phyloP scores from a whole-genome alignment of 2,888 invertebrate genomes.

The Scaptomyza caliginosa region DNA sequence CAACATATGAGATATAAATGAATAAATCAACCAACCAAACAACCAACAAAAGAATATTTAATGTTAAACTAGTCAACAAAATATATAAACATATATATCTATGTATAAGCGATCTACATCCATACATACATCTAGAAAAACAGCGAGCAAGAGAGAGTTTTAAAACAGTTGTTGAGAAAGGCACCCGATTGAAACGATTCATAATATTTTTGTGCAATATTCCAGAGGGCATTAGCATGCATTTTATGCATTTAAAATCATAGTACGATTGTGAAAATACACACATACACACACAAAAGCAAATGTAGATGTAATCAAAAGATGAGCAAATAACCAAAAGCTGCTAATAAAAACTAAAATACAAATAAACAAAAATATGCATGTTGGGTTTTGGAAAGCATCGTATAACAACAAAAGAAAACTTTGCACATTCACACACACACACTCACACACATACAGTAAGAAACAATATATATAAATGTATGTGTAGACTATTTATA shows the following conservation, averaged over 20 bases:
- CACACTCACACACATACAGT: slow-evolving; percentile 18
- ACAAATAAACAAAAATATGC: slow-evolving; percentile 28
- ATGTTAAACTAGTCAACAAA: slow-evolving; percentile 52
- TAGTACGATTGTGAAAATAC: slow-evolving; percentile 32
- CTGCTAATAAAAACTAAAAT: slow-evolving; percentile 67
- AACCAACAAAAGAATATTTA: slow-evolving; percentile 27
- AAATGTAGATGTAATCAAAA: slow-evolving; percentile 70
- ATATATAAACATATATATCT: slow-evolving; percentile 10
- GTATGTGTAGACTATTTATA: slow-evolving; percentile 40
- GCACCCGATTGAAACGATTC: slow-evolving; percentile 27
- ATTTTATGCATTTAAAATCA: slow-evolving; percentile 68
- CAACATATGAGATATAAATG: slow-evolving; percentile 24
- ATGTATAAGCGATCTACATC: slow-evolving; percentile 20
- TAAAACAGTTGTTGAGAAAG: neutral
- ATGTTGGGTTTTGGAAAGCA: slow-evolving; percentile 49
- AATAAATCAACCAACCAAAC: slow-evolving; percentile 25
- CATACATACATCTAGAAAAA: neutral
- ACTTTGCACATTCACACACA: slow-evolving; percentile 34
- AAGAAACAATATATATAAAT: slow-evolving; percentile 26
- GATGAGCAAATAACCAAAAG: slow-evolving; percentile 77
- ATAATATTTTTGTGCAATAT: slow-evolving; percentile 72
- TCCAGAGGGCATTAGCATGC: slow-evolving; percentile 46
- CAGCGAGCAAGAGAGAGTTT: slow-evolving; percentile 7
- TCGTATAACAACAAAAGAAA: slow-evolving; percentile 36
- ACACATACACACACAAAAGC: slow-evolving; percentile 10